Percentiles rank a stretch among this genome's conserved stretches.
phyloP scores from a whole-genome alignment of 2,888 invertebrate species.

The Andricus quercusramuli region DNA sequence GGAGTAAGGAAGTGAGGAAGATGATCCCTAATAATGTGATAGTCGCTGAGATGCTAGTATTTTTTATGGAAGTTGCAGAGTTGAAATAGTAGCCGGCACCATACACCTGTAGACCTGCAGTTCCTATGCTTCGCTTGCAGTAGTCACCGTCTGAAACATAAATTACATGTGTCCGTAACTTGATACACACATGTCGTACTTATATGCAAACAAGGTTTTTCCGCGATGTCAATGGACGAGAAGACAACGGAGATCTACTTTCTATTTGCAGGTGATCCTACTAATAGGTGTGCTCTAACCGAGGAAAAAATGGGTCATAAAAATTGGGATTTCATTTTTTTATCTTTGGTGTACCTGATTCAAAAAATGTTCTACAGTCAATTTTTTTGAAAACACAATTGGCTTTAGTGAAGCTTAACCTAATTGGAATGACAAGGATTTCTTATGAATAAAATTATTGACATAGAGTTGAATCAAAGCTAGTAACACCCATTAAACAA shows the following conservation, averaged over 20 bases:
- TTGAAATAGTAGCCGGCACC: constrained; percentile 89
- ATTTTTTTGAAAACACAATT: too few species aligned
- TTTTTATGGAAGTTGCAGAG: constrained; percentile 66
- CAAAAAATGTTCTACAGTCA: too few species aligned
- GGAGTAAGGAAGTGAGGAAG: neutral
- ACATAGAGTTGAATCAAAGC: too few species aligned
- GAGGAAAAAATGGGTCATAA: neutral
- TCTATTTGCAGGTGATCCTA: neutral
- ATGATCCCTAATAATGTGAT: neutral
- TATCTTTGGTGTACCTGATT: too few species aligned
- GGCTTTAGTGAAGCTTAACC: too few species aligned
- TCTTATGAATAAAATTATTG: too few species aligned
- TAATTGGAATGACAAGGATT: too few species aligned
- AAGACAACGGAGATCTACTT: neutral
- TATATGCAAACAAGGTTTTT: constrained; percentile 1
- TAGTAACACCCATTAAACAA: too few species aligned
- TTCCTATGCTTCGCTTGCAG: constrained; percentile 93
- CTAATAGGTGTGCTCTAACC: too few species aligned
- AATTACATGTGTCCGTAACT: constrained; percentile 1
- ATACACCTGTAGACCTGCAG: constrained; percentile 91
- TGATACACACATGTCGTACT: constrained; percentile 17
- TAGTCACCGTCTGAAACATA: constrained; percentile 86
- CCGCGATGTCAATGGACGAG: neutral
- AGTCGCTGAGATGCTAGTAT: neutral
- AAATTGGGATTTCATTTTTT: neutral